phyloP scores from a whole-genome alignment of 2,888 invertebrate species.

The Machimus atricapillus region DNA sequence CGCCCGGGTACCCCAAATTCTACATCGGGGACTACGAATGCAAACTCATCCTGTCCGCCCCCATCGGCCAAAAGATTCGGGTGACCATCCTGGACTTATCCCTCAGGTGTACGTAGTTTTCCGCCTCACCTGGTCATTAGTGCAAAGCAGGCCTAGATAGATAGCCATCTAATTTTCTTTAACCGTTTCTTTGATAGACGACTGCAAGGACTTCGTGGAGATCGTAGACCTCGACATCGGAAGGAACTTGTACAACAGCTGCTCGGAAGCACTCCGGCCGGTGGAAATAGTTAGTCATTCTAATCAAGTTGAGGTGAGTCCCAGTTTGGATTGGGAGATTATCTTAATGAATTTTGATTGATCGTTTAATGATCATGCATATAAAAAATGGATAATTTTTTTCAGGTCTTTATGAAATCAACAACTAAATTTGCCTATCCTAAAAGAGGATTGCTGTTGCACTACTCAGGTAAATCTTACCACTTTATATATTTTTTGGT shows the following conservation, averaged over 20 bases:
- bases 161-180: not conserved
- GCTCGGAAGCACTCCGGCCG: constrained; percentile 48
- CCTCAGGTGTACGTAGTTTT: constrained; percentile 68
- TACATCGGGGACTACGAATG: constrained; percentile 73
- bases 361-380: not conserved
- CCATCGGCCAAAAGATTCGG: constrained; percentile 70
- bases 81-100: constrained; percentile 75
- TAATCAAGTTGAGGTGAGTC: constrained; percentile 50
- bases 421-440: constrained; percentile 66
- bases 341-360: not conserved
- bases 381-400: constrained; percentile 37
- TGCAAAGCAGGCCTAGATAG: not conserved
- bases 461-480: constrained; percentile 68
- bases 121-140: not conserved
- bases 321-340: not conserved
- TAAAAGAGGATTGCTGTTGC: constrained; percentile 70
- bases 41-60: constrained; percentile 71
- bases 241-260: constrained; percentile 49
- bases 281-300: constrained; percentile 50
- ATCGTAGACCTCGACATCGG: constrained; percentile 48
- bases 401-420: constrained; percentile 63
- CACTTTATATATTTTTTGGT: not conserved
- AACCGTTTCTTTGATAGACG: constrained; percentile 46
- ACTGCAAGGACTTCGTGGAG: constrained; percentile 51
- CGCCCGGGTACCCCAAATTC: constrained; percentile 78